phyloP scores from a whole-genome alignment of 2,888 invertebrate species.

The Pristionchus maxplancki region DNA sequence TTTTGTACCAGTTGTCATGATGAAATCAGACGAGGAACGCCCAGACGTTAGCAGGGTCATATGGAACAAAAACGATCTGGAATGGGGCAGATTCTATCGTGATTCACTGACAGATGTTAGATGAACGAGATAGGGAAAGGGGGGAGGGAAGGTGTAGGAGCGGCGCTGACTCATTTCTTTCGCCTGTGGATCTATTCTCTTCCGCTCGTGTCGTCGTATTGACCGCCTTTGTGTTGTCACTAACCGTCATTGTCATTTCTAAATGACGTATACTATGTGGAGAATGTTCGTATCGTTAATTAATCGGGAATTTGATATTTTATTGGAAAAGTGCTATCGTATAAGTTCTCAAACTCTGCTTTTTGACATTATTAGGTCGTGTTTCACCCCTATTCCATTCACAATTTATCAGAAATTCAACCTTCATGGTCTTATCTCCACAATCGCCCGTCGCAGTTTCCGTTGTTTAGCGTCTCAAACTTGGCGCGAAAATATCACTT shows the following conservation, averaged over 20 bases:
- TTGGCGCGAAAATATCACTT: conserved; percentile 20
- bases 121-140: conserved; percentile 39
- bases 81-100: conserved; percentile 18
- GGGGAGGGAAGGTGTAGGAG: background rate
- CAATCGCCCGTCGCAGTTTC: background rate
- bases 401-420: too few species aligned
- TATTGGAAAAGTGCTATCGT: too few species aligned
- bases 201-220: background rate
- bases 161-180: conserved; percentile 13
- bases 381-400: too few species aligned
- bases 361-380: too few species aligned
- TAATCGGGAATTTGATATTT: too few species aligned
- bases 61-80: conserved; percentile 1
- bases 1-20: too few species aligned
- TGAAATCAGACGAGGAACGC: too few species aligned
- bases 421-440: too few species aligned
- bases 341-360: too few species aligned
- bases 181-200: background rate
- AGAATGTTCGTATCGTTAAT: too few species aligned
- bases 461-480: background rate
- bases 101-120: conserved; percentile 39
- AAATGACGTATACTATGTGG: too few species aligned
- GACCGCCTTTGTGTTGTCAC: background rate
- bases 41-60: background rate
- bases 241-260: too few species aligned